These are phyloP conservation scores for Erebia aethiops DNA, from an alignment of 2,888 invertebrate genomes.

Conservation along the genomic window DNA sequence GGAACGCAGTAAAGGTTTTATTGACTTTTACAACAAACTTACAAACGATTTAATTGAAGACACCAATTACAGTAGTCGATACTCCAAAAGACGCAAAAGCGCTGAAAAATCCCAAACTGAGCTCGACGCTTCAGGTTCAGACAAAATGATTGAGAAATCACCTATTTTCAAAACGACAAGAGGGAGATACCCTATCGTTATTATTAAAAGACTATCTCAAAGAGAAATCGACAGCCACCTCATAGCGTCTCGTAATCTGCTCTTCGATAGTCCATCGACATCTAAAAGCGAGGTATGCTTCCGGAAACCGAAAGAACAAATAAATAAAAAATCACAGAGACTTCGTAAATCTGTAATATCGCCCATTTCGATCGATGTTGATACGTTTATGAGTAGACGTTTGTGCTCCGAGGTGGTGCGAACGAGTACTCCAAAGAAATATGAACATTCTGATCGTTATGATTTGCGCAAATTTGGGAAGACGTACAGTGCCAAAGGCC, in stretches of 20 bases:
- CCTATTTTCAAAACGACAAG: not conserved
- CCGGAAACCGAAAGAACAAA: not conserved
- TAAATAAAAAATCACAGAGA: not conserved
- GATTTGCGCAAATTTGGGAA: not conserved
- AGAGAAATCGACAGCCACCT: constrained; percentile 42
- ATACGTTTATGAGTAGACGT: not conserved
- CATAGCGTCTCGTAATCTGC: constrained; percentile 34
- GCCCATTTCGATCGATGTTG: not conserved
- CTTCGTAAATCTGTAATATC: not conserved
- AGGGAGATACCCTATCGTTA: constrained; percentile 29
- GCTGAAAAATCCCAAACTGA: not conserved
- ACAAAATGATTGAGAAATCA: not conserved
- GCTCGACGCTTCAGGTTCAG: not conserved
- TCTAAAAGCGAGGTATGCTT: no score
- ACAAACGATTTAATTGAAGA: constrained; percentile 46
- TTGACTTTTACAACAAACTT: constrained; percentile 56
- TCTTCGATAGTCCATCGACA: not conserved
- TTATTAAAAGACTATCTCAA: constrained; percentile 37
- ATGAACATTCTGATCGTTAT: not conserved
- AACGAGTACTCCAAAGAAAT: no score
- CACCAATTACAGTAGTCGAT: not conserved
- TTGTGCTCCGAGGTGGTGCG: not conserved
- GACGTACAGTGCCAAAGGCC: not conserved
- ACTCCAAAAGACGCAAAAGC: not conserved
- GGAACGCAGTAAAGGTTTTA: constrained; percentile 50